Conservation (phyloP, 2,888 invertebrate species). For the Amblyteles armatorius region DNA sequence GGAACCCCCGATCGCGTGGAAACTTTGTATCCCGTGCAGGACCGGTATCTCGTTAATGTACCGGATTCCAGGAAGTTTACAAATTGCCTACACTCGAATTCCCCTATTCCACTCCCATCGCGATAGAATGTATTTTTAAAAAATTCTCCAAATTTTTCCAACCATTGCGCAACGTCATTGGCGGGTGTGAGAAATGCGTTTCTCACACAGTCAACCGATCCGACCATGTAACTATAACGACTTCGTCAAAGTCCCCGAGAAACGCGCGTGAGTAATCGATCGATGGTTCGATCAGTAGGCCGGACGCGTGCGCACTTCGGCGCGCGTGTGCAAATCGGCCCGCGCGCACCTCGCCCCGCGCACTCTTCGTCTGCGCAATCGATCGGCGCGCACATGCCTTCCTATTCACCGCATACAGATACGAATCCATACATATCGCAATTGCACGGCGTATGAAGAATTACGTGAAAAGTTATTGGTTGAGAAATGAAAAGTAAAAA, state of each 20-base stretch:
- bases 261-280: constrained; percentile 33
- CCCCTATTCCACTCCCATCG: too few relatives aligned
- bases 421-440: not conserved
- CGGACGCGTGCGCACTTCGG: constrained; percentile 40
- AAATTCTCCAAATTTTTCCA: not conserved
- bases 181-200: constrained; percentile 6
- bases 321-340: constrained; percentile 44
- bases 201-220: not conserved
- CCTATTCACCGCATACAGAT: not conserved
- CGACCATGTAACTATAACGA: constrained; percentile 24
- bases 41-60: not conserved
- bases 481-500: constrained; percentile 16
- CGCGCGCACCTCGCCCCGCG: constrained; percentile 21
- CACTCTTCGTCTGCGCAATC: constrained; percentile 22
- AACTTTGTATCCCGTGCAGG: not conserved
- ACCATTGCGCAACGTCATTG: not conserved
- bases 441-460: not conserved
- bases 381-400: not conserved
- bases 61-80: not conserved
- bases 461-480: not conserved
- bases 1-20: not conserved
- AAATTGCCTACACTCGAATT: not conserved
- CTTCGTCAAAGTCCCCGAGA: constrained; percentile 24
- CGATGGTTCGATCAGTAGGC: constrained; percentile 58
- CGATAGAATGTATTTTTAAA: not conserved